These are phyloP conservation scores for Oncopeltus fasciatus DNA, from an alignment of 1,140 invertebrate species.

Conservation along the genomic window DNA sequence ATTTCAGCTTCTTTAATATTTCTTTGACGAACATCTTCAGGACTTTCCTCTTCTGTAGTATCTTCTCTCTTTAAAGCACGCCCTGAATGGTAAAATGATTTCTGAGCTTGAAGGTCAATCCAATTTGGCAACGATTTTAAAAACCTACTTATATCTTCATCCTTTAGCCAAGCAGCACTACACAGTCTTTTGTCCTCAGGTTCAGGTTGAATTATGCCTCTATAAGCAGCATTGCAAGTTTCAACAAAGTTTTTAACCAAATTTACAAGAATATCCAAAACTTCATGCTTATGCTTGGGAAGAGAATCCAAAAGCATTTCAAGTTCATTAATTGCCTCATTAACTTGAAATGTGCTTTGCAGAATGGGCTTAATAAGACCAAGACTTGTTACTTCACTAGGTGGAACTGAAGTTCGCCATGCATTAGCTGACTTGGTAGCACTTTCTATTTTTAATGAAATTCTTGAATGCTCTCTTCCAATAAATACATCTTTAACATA, in stretches of 20 bases:
- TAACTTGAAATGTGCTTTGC: constrained; percentile 57
- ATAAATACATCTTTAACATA: constrained; percentile 59
- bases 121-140: constrained; percentile 74
- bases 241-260: constrained; percentile 58
- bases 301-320: constrained; percentile 52
- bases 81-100: constrained; percentile 26
- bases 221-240: constrained; percentile 58
- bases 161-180: constrained; percentile 81
- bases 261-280: constrained; percentile 52
- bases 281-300: constrained; percentile 52
- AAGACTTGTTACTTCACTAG: constrained; percentile 47
- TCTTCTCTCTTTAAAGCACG: constrained; percentile 33
- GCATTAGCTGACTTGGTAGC: constrained; percentile 59
- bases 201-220: constrained; percentile 63
- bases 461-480: constrained; percentile 41
- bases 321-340: constrained; percentile 51
- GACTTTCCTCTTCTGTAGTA: constrained; percentile 50
- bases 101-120: constrained; percentile 50
- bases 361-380: constrained; percentile 50
- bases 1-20: constrained; percentile 84
- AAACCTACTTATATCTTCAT: constrained; percentile 85
- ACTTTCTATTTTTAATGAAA: constrained; percentile 44
- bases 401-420: constrained; percentile 49
- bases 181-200: constrained; percentile 65
- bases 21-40: constrained; percentile 60